Evolutionary conservation across 2,113 vertebrate genomes (phyloP), one percentile per base, ranked within the genome.

Genomic region (Gnathonemus echidnorhynchus): DNA sequence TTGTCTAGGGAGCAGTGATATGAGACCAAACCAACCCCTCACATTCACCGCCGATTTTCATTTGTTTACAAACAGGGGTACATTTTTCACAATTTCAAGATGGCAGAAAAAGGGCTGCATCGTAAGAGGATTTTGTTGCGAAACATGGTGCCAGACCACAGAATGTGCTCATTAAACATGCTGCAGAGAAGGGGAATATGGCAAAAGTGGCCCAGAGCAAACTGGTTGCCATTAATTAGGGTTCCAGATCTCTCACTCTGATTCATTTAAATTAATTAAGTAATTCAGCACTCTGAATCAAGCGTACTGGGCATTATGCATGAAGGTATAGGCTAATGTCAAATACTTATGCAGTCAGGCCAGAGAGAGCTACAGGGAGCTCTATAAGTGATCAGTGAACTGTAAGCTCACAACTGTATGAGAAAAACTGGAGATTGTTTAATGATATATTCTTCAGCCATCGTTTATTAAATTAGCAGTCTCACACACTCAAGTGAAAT

Each of bases 181-280:
- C 39, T 46, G 80, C 17, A 24, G 8, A 49, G 39, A 53, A n/a
- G 83, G 46, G 56, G 80, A 46, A 62, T 56, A 48, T 35, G 42
- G 84, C 17, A 87, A 88, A 92, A 91, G 10, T 93, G 90, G 90
- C 90, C 90, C 89, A 92, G 13, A 88, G 91, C 92, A 92, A 91
- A 90, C 91, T 91, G 90, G 91, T 94, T 89, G 84, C 88, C 91
- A 92, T 94, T 93, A 94, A 95, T 95, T 93, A 95, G 92, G 92
- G 93, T 92, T 91, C 94, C 89, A 90, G 90, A 92, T 89, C 91
- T 91, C 90, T 88, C 89, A 88, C 62, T 88, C 62, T 89, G 88
- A 77, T 42, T 86, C 77, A 58, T n/a, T 86, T 48, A 48, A 85
- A 86, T 92, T 91, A 70, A 70, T 86, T 58, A 90, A 91, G 62